Conservation (phyloP, 2,888 invertebrate species). For the Lithosia quadra region DNA sequence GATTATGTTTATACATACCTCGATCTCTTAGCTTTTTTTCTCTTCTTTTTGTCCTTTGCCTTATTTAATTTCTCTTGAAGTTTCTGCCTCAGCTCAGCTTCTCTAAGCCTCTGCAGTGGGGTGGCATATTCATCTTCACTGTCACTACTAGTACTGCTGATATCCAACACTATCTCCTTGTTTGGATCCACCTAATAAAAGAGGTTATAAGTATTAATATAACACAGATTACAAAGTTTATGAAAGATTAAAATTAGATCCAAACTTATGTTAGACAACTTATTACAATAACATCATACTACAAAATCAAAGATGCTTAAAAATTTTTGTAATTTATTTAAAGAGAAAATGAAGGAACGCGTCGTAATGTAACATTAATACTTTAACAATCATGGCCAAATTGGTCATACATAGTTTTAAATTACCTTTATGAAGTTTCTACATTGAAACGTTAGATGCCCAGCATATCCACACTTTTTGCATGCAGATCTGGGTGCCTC, state of each 20-base stretch:
- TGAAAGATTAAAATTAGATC: neutral
- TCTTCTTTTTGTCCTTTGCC: constrained; percentile 86
- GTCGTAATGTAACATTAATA: neutral
- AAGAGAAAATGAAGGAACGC: neutral
- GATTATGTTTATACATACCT: constrained; percentile 53
- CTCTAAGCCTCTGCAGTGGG: constrained; percentile 92
- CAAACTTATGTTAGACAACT: neutral
- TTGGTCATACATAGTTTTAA: neutral
- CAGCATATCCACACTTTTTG: constrained; percentile 98
- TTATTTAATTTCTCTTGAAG: constrained; percentile 88
- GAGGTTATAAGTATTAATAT: constrained; percentile 9
- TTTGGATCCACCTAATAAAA: constrained; percentile 92
- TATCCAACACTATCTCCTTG: constrained; percentile 96
- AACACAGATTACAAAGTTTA: constrained; percentile 15
- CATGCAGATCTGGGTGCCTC: constrained; percentile 94
- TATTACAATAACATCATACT: neutral
- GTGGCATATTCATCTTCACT: constrained; percentile 94
- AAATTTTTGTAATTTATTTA: neutral
- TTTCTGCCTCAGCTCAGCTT: constrained; percentile 92
- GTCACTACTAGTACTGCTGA: constrained; percentile 97
- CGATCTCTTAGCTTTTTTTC: constrained; percentile 71
- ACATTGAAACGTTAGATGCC: constrained; percentile 98
- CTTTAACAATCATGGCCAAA: neutral
- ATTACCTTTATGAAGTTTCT: constrained; percentile 95
- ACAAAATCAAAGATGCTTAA: neutral